These are phyloP conservation scores for Agriopis aurantiaria DNA, from an alignment of 2,888 invertebrate genomes.

Conservation along the genomic window DNA sequence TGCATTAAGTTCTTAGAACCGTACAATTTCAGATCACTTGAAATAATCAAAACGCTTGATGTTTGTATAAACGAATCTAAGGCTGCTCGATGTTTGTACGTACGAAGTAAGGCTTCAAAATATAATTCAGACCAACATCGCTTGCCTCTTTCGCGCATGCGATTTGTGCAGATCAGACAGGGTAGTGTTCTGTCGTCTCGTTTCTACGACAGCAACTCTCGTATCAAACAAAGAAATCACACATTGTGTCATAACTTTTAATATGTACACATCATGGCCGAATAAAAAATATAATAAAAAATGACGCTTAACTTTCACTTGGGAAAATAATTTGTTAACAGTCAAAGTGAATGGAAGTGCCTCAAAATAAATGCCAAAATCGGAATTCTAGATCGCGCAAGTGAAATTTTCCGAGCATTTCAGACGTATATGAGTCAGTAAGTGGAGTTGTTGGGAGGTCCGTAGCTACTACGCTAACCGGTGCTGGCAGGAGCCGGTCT, in stretches of 20 bases:
- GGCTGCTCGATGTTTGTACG: not conserved
- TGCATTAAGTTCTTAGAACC: not conserved
- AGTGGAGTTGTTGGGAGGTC: slow-evolving; percentile 12
- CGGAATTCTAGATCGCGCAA: slow-evolving; percentile 22
- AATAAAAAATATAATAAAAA: not conserved
- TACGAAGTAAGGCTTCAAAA: not conserved
- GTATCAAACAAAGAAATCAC: not conserved
- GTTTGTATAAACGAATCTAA: no score
- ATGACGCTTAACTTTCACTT: not conserved
- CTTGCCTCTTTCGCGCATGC: not conserved
- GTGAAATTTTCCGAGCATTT: slow-evolving; percentile 7
- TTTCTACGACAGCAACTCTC: not conserved
- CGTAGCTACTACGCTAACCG: slow-evolving; percentile 26
- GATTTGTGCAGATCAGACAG: not conserved
- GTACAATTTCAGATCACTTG: not conserved
- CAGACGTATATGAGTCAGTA: not conserved
- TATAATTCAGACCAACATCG: not conserved
- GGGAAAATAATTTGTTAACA: not conserved
- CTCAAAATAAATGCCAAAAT: not conserved
- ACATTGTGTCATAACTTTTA: not conserved
- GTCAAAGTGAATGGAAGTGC: not conserved
- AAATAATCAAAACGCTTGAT: no score
- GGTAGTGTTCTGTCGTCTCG: not conserved
- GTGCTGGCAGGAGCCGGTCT: slow-evolving; percentile 24
- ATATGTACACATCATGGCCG: not conserved